A percentile compares a stretch with the other conserved stretches of the same genome.
phyloP scores from a whole-genome alignment of 2,888 invertebrate genomes.

The Pocota personata region DNA sequence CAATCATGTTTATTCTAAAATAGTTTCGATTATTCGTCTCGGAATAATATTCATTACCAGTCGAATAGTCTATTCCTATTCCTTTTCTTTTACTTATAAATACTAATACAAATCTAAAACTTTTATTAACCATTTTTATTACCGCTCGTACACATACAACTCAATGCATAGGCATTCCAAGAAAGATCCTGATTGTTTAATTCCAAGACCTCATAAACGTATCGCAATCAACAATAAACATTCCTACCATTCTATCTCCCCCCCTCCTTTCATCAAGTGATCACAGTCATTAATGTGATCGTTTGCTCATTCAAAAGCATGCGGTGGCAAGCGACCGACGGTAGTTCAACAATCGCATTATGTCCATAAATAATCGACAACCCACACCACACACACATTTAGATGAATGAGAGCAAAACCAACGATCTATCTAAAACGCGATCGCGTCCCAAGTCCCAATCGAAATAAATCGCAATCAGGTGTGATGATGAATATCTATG shows the following conservation, averaged over 20 bases:
- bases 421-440: conserved; percentile 1
- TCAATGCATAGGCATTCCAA: not conserved
- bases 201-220: conserved; percentile 41
- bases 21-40: no score
- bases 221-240: conserved; percentile 43
- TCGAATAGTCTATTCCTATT: not conserved
- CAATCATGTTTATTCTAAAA: no score
- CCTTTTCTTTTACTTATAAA: not conserved
- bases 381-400: not conserved
- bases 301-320: conserved; percentile 15
- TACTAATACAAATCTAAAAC: not conserved
- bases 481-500: conserved; percentile 46
- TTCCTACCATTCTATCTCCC: not conserved
- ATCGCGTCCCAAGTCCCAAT: conserved; percentile 6
- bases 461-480: conserved; percentile 60
- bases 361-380: conserved; percentile 29
- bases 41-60: not conserved
- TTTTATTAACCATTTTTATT: not conserved
- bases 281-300: conserved; percentile 15
- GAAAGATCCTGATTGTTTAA: conserved; percentile 34
- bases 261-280: not conserved
- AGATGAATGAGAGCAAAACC: conserved; percentile 19
- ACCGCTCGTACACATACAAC: not conserved
- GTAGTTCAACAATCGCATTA: conserved; percentile 30
- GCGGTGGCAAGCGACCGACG: not conserved